phyloP scores from a whole-genome alignment of 2,797 vertebrate genomes.

The Trachops cirrhosus region DNA sequence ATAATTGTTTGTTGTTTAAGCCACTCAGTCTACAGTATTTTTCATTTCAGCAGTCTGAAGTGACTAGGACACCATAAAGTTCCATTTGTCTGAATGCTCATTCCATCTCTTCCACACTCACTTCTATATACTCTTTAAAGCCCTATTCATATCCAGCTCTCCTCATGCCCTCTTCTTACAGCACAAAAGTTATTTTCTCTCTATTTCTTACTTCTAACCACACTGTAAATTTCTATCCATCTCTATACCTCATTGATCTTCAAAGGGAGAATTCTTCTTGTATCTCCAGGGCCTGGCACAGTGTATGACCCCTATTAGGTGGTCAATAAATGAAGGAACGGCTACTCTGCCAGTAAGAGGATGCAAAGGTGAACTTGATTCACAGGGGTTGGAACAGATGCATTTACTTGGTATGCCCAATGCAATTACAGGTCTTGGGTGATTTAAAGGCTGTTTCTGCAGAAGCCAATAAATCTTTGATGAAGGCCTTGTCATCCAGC shows the following conservation, averaged over 20 bases:
- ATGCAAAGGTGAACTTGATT: neutral
- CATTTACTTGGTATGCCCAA: neutral
- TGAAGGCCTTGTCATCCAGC: neutral
- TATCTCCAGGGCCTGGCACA: neutral
- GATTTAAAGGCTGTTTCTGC: slow-evolving; percentile 26
- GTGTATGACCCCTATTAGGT: neutral
- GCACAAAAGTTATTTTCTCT: neutral
- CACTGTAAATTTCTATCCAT: neutral
- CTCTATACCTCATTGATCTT: neutral
- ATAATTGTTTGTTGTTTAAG: neutral
- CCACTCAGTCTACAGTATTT: neutral
- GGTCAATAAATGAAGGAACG: neutral
- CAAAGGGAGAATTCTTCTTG: neutral
- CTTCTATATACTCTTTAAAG: neutral
- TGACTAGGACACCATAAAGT: neutral
- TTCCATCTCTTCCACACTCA: neutral
- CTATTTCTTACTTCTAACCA: neutral
- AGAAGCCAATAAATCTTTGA: slow-evolving; percentile 18
- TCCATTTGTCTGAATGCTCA: neutral
- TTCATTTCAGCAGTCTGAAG: neutral
- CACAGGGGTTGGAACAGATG: neutral
- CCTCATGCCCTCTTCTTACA: neutral
- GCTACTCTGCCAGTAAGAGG: neutral
- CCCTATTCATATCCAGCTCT: neutral
- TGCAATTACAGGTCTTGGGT: neutral